phyloP scores from a whole-genome alignment of 2,113 vertebrate species.

The Stegostoma tigrinum region DNA sequence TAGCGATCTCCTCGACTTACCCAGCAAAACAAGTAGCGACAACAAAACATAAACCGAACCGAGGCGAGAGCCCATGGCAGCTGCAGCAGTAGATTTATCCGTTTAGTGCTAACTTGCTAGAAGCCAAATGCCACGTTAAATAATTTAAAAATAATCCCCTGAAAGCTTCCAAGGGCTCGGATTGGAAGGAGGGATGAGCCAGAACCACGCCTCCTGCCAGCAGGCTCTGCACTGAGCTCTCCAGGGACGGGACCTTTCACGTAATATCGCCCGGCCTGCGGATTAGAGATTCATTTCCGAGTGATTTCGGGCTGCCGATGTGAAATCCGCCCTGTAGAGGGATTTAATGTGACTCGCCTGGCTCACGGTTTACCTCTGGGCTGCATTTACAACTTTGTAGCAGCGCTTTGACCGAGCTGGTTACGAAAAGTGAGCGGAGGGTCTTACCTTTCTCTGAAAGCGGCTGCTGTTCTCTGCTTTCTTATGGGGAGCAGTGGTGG shows the following conservation, averaged over 20 bases:
- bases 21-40: not conserved
- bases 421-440: too few relatives aligned
- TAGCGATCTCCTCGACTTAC: not conserved
- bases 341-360: not conserved
- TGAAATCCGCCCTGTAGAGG: slow-evolving; percentile 8
- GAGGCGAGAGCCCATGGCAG: not conserved
- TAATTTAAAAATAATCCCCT: not conserved
- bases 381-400: not conserved
- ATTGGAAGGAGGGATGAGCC: not conserved
- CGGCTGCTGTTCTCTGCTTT: too few relatives aligned
- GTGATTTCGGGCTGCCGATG: not conserved
- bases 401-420: not conserved
- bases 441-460: too few relatives aligned
- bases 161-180: not conserved
- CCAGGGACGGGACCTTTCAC: not conserved
- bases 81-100: not conserved
- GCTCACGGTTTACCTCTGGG: not conserved
- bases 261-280: not conserved
- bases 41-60: not conserved
- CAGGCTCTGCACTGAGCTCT: not conserved
- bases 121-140: slow-evolving; percentile 15
- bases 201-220: slow-evolving; percentile 1
- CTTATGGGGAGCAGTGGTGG: not conserved
- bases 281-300: slow-evolving; percentile 30
- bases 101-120: not conserved